These are phyloP conservation scores for Thermophis baileyi DNA, from an alignment of 2,113 vertebrate genomes.

Conservation along the genomic window DNA sequence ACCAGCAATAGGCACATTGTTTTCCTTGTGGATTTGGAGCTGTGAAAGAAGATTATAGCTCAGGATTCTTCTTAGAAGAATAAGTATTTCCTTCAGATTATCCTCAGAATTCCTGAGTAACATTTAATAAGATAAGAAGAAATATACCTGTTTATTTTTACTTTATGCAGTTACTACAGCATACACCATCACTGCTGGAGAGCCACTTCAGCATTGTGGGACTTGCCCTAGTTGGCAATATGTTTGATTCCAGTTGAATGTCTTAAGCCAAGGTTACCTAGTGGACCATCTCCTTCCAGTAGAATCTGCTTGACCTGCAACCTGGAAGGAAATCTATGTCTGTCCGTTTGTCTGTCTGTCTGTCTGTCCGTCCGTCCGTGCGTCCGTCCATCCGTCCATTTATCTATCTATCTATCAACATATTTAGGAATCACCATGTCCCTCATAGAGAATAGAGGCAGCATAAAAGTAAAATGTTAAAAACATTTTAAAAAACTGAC, in stretches of 20 bases:
- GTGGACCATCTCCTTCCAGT: not conserved
- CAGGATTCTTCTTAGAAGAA: not conserved
- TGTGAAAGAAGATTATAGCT: not conserved
- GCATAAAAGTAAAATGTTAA: too few relatives aligned
- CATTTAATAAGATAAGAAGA: not conserved
- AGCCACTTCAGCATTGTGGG: not conserved
- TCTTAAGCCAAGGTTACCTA: not conserved
- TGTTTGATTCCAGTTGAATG: not conserved
- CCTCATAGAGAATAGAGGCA: too few relatives aligned
- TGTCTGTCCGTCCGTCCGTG: not conserved
- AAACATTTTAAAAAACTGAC: too few relatives aligned
- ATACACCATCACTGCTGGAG: not conserved
- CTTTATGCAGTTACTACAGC: not conserved
- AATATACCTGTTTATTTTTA: not conserved
- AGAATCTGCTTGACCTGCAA: not conserved
- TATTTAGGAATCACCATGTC: not conserved
- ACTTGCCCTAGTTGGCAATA: not conserved
- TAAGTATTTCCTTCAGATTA: not conserved
- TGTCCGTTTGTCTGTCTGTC: not conserved
- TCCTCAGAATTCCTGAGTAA: not conserved
- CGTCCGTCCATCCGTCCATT: not conserved
- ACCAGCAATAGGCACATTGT: not conserved
- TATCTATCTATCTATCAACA: not conserved
- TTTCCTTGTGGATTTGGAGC: not conserved
- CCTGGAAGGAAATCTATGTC: not conserved